These are phyloP conservation scores for Carlito syrichta DNA, from an alignment of 2,113 vertebrate species.

Conservation along the genomic window DNA sequence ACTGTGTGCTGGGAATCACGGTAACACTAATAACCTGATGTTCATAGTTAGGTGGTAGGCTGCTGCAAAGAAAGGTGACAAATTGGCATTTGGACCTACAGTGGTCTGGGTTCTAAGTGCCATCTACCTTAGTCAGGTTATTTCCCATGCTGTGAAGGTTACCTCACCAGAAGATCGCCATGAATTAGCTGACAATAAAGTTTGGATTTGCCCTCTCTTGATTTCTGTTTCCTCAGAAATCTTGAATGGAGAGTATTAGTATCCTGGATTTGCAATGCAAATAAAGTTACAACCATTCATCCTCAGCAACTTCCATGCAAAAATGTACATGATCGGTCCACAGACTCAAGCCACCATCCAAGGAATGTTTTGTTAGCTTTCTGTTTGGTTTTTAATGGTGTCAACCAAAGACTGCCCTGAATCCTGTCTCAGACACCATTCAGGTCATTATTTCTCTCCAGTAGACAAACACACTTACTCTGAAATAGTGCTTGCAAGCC, in stretches of 20 bases:
- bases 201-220: background rate
- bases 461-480: background rate
- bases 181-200: background rate
- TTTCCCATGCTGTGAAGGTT: background rate
- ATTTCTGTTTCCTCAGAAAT: background rate
- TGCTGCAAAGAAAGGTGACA: background rate
- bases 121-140: too few species aligned
- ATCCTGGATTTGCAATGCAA: background rate
- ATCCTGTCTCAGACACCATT: background rate
- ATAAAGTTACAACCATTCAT: background rate
- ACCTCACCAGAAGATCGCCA: background rate
- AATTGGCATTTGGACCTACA: background rate
- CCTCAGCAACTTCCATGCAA: background rate
- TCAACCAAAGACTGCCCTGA: background rate
- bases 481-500: background rate
- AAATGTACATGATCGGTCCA: background rate
- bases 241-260: background rate
- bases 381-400: background rate
- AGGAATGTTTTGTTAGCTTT: background rate
- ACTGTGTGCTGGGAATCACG: background rate
- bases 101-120: background rate
- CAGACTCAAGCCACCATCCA: background rate
- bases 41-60: rapidly evolving
- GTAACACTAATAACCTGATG: background rate
- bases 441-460: background rate